These are phyloP conservation scores for Sebastes dallii DNA, from an alignment of 2,797 vertebrate species.

Conservation along the genomic window DNA sequence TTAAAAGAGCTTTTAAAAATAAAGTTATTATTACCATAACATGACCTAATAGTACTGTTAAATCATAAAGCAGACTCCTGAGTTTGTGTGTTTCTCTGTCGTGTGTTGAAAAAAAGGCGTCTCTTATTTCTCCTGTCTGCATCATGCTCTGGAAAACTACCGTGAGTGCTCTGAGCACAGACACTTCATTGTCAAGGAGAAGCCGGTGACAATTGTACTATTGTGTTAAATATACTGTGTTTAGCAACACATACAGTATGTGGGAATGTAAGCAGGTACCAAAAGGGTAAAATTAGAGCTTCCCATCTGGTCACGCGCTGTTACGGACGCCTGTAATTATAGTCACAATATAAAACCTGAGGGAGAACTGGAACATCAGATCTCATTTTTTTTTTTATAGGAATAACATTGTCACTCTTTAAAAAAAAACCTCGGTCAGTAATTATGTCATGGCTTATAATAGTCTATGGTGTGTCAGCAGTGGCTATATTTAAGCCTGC, in stretches of 20 bases:
- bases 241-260: not conserved
- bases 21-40: no score
- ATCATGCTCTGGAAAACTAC: constrained; percentile 26
- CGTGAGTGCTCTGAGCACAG: not conserved
- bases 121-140: not conserved
- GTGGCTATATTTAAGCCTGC: constrained; percentile 47
- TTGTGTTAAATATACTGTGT: not conserved
- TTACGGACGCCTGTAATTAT: not conserved
- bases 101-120: not conserved
- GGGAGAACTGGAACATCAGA: constrained; percentile 2
- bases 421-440: constrained; percentile 6
- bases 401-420: constrained; percentile 23
- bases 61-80: not conserved
- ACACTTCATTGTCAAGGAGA: not conserved
- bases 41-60: not conserved
- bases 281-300: constrained; percentile 3
- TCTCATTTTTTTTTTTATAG: not conserved
- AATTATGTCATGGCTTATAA: constrained; percentile 45
- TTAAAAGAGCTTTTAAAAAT: no score
- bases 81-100: not conserved
- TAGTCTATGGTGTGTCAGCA: constrained; percentile 42
- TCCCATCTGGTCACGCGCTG: not conserved
- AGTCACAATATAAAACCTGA: constrained; percentile 9
- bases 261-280: not conserved
- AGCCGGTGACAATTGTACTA: not conserved